Base-by-base conservation (phyloP, 2,797 vertebrate genomes). In the Botia almorhae region DNA sequence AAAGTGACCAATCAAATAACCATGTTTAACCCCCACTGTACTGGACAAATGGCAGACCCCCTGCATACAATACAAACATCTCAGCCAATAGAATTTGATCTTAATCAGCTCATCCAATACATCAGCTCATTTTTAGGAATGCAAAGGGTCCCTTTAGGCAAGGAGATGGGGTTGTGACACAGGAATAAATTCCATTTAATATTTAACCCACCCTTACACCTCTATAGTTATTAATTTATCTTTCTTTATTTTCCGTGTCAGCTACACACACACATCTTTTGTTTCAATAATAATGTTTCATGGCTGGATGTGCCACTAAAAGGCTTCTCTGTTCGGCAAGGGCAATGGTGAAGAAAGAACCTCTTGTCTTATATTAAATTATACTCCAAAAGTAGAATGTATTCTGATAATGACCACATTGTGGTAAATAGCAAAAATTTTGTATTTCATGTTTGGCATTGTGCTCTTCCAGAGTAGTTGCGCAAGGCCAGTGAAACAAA, bases 371-470 rank as follows among this genome's bases (percentile, higher is more conserved):
- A 7, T 13, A 69, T 56, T 74, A 21, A 80, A 82, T 84, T 46
- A 67, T 23, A 33, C 23, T 23, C 74, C 51, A 60, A 74, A 69
- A 60, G 69, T 56, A 79, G 36, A 69, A 69, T 33, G 51, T 72
- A 36, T 74, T 83, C 81, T 69, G 78, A 84, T 69, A 43, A 74
- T 78, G 77, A 84, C 65, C 58, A 78, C 76, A 82, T 71, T 79
- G 71, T 71, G 65, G 75, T 58, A 46, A 56, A 63, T 68, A 71
- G 79, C 60, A 69, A 51, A 69, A 51, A 72, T 80, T 67, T 12
- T 12, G 17, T 4, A 51, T 16, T 36, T 64, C 36, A 21, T 71
- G 46, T 56, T 85, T 86, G 84, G 83, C 67, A 82, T 69, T 81
- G 82, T 76, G 77, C 26, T 65, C 43, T 36, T 56, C 51, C 23